Conservation (phyloP, 2,113 vertebrate genomes). For the Pseudolaguvia tuberculata region DNA sequence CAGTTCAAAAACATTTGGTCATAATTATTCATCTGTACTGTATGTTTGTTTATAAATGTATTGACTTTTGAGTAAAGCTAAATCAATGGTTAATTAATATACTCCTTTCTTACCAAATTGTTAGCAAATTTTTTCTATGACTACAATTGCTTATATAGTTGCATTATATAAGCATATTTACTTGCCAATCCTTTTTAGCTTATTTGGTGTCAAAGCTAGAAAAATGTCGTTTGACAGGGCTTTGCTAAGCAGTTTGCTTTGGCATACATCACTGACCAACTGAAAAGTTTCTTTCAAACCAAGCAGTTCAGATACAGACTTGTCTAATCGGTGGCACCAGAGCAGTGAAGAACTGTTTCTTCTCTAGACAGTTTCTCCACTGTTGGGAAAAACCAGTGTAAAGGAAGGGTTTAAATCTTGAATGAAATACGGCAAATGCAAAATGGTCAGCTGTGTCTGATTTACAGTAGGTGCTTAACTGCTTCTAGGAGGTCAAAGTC, state of each 20-base stretch:
- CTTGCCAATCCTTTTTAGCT: too few relatives aligned
- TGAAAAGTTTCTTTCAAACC: constrained; percentile 61
- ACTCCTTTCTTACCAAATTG: too few relatives aligned
- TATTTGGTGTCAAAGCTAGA: constrained; percentile 2
- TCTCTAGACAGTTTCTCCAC: not conserved
- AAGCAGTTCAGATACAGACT: constrained; percentile 48
- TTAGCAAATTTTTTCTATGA: too few relatives aligned
- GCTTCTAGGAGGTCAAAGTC: constrained; percentile 35
- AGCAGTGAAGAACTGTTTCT: constrained; percentile 31
- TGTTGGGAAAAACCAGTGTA: not conserved
- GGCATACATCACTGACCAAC: constrained; percentile 44
- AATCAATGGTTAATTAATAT: too few relatives aligned
- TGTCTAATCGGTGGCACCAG: constrained; percentile 51
- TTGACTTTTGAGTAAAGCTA: too few relatives aligned
- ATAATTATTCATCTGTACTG: too few relatives aligned
- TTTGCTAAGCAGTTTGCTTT: constrained; percentile 39
- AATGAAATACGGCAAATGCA: constrained; percentile 47
- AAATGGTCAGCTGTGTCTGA: constrained; percentile 36
- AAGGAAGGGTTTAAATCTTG: constrained; percentile 44
- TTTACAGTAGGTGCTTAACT: constrained; percentile 53
- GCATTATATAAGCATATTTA: too few relatives aligned
- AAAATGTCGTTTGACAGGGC: not conserved
- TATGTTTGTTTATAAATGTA: too few relatives aligned
- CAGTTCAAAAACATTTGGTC: too few relatives aligned
- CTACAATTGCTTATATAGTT: too few relatives aligned